A percentile compares a stretch with the other conserved stretches of the same genome.
Conservation (phyloP, 2,888 invertebrate species). For the Eudasyphora cyanicolor region DNA sequence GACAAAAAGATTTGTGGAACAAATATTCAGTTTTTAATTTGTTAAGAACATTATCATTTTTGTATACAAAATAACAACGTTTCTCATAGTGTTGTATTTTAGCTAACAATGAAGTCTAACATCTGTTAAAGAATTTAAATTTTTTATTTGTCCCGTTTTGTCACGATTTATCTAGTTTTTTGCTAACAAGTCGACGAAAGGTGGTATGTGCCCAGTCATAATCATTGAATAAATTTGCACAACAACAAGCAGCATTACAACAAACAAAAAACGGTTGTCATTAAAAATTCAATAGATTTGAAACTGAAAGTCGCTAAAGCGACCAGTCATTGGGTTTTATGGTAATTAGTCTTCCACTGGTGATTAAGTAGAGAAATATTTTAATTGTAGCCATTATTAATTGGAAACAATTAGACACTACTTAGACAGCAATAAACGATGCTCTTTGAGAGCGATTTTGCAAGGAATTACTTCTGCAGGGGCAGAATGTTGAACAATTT, state of each 20-base stretch:
- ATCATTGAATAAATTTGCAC: background rate
- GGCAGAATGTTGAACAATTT: no score
- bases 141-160: no score
- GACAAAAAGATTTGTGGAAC: no score
- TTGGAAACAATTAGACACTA: background rate
- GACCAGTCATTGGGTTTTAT: background rate
- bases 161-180: no score
- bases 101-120: no score
- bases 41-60: no score
- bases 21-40: no score
- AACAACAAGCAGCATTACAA: background rate
- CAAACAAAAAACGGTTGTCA: background rate
- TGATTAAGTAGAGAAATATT: background rate
- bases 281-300: slow-evolving; percentile 8
- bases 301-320: background rate
- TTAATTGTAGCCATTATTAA: background rate
- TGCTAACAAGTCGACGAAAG: no score
- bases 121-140: no score
- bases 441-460: background rate
- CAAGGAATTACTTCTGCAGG: background rate
- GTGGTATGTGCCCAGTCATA: background rate
- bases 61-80: no score
- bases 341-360: background rate
- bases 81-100: no score
- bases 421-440: background rate